These are phyloP conservation scores for Zootermopsis nevadensis DNA, from an alignment of 2,888 invertebrate genomes.

Conservation along the genomic window DNA sequence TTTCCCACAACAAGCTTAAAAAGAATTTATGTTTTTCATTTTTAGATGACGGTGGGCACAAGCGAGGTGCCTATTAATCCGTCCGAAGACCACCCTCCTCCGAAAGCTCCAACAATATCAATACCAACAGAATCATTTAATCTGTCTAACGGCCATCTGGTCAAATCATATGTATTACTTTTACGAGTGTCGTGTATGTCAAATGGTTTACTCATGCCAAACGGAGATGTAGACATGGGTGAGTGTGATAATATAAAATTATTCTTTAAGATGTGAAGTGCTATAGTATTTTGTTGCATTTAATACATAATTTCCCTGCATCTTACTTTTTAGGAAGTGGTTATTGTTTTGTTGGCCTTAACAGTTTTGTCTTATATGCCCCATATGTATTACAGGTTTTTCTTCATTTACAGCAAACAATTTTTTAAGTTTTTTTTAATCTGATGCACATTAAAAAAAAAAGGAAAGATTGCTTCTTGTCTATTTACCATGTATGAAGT, in stretches of 20 bases:
- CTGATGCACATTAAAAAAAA: no score
- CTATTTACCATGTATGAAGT: no score
- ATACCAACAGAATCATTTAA: constrained; percentile 89
- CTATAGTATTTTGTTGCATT: neutral
- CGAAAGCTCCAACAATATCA: constrained; percentile 82
- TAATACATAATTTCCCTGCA: neutral
- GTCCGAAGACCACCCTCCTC: constrained; percentile 71
- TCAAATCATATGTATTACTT: constrained; percentile 85
- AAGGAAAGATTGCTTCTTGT: no score
- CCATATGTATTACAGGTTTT: no score
- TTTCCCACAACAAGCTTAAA: no score
- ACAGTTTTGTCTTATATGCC: no score
- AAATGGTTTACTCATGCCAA: constrained; percentile 54
- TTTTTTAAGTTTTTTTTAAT: no score
- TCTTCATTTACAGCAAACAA: no score
- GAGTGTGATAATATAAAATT: neutral
- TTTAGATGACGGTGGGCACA: constrained; percentile 71
- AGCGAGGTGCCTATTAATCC: constrained; percentile 80
- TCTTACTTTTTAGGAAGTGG: neutral
- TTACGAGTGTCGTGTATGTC: constrained; percentile 73
- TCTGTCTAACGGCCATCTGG: constrained; percentile 80
- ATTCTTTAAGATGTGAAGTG: no score
- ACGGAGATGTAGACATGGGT: constrained; percentile 53
- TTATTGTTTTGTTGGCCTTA: no score
- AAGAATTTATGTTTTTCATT: neutral